A percentile compares a stretch with the other conserved stretches of the same genome.
Evolutionary conservation across 2,113 vertebrate species (phyloP).

Genomic region (Thinocorus orbignyianus): DNA sequence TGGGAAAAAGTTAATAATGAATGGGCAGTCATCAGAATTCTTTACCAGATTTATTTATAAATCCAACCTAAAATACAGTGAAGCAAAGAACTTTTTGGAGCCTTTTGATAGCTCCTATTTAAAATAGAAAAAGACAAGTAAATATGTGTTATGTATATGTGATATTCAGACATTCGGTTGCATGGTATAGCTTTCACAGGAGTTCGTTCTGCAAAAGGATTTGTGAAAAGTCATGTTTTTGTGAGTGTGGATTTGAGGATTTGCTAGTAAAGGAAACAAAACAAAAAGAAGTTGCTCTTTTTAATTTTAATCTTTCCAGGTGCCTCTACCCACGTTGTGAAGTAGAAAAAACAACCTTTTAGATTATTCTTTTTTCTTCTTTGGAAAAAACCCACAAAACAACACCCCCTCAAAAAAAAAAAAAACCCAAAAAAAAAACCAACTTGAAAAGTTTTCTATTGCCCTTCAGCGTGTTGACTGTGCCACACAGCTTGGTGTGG

Average conservation of each 20-base stretch:
- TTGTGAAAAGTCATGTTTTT: neutral
- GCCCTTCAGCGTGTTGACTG: too few relatives aligned
- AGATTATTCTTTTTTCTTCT: neutral
- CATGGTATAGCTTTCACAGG: neutral
- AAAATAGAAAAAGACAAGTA: neutral
- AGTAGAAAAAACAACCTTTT: neutral
- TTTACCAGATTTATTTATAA: neutral
- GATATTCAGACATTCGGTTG: neutral
- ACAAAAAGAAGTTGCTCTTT: neutral
- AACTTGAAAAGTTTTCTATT: neutral
- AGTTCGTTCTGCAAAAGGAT: neutral
- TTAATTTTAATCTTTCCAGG: neutral
- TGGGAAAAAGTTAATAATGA: neutral
- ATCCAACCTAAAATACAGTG: neutral
- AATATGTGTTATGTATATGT: neutral
- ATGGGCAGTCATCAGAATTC: neutral
- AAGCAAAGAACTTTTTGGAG: neutral
- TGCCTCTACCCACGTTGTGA: neutral
- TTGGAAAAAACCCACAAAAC: neutral
- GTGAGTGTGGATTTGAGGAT: neutral
- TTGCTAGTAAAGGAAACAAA: neutral
- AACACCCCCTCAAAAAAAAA: too few relatives aligned
- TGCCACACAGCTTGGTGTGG: too few relatives aligned
- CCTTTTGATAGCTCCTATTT: neutral
- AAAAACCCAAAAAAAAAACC: accelerated